These are phyloP conservation scores for Babyrousa celebensis DNA, from an alignment of 2,797 vertebrate species.

Conservation along the genomic window DNA sequence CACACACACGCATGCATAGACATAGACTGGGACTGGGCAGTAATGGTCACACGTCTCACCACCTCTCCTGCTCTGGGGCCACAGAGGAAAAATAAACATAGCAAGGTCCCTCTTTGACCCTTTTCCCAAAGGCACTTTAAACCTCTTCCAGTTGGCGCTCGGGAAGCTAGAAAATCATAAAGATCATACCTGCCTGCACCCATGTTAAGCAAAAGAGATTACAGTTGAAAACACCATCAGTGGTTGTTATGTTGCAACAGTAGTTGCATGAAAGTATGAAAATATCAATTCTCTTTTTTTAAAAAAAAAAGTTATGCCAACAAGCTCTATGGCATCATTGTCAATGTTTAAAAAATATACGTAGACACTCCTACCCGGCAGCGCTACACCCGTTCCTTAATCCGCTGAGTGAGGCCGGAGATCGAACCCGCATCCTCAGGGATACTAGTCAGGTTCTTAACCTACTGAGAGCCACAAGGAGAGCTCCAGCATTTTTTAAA, in stretches of 20 bases:
- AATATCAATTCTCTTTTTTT: constrained; percentile 58
- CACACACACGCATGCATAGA: background rate
- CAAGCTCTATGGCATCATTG: constrained; percentile 33
- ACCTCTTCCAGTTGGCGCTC: fast-evolving
- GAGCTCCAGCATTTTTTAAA: background rate
- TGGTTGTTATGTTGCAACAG: background rate
- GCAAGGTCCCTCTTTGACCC: fast-evolving
- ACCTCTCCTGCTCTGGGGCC: background rate
- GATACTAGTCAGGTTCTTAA: too few species aligned
- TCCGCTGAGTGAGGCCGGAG: too few species aligned
- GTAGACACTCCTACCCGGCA: fast-evolving
- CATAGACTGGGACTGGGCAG: background rate
- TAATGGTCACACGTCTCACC: background rate
- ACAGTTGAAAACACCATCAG: background rate
- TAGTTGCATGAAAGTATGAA: constrained; percentile 74
- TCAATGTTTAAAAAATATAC: constrained; percentile 52
- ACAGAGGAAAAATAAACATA: background rate
- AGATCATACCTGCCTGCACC: background rate
- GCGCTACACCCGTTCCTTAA: background rate
- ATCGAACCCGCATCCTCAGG: too few species aligned
- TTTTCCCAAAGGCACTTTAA: background rate
- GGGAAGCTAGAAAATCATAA: background rate
- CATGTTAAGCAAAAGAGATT: background rate
- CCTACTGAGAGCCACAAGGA: too few species aligned
- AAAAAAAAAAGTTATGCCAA: constrained; percentile 64